Conservation (phyloP, 64 coral and sea anemone genomes). For the Porites australiensis region DNA sequence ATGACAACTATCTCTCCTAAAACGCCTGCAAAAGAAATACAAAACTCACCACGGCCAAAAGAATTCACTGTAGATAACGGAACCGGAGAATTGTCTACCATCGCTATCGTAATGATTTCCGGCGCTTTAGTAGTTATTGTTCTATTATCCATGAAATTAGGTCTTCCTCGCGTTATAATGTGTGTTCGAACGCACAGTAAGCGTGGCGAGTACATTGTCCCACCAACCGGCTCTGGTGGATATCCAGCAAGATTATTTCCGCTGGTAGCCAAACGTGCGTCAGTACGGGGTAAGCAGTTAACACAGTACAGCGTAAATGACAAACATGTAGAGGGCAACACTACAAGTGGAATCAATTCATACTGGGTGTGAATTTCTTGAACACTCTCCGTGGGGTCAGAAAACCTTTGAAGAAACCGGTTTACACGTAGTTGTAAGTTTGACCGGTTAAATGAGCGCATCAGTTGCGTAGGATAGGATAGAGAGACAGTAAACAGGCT, state of each 20-base stretch:
- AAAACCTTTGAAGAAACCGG: no score
- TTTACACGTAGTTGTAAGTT: no score
- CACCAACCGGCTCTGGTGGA: slow-evolving; percentile 48
- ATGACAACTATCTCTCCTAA: neutral
- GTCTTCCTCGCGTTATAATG: slow-evolving; percentile 68
- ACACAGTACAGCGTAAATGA: slow-evolving; percentile 12
- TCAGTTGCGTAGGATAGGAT: no score
- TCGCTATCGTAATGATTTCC: slow-evolving; percentile 77
- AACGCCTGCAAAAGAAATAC: neutral
- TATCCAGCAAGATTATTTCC: slow-evolving; percentile 81
- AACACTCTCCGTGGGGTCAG: no score
- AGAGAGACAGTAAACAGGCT: no score
- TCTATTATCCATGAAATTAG: slow-evolving; percentile 68
- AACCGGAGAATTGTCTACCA: slow-evolving; percentile 35
- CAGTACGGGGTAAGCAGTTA: slow-evolving; percentile 47
- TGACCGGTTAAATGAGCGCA: no score
- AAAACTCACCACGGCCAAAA: neutral
- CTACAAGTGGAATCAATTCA: slow-evolving; percentile 57
- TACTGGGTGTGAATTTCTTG: slow-evolving; percentile 77
- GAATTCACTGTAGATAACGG: neutral
- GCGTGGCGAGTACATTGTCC: slow-evolving; percentile 90
- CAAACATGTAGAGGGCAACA: slow-evolving; percentile 44
- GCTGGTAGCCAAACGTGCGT: slow-evolving; percentile 52
- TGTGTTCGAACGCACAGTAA: slow-evolving; percentile 91
- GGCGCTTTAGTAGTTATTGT: slow-evolving; percentile 71